Percentiles rank a stretch among this genome's conserved stretches.
These are phyloP conservation scores for Tetranychus truncatus DNA, from an alignment of 2,888 invertebrate species.

Conservation along the genomic window DNA sequence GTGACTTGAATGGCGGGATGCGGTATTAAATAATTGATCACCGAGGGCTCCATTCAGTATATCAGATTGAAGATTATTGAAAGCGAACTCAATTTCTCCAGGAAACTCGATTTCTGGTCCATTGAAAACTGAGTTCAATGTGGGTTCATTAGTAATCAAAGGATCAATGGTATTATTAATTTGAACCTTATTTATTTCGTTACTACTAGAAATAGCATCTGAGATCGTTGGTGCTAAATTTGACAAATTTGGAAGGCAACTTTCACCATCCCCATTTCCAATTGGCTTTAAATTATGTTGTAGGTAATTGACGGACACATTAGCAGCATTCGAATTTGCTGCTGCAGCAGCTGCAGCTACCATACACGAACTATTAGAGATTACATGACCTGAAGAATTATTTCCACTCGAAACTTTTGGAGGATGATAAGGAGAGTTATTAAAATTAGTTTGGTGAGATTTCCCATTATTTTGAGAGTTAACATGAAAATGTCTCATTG, in stretches of 20 bases:
- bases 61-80: not conserved
- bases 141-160: too few relatives aligned
- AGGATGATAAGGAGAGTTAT: not conserved
- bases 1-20: not conserved
- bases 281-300: not conserved
- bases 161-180: not conserved
- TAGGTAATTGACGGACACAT: not conserved
- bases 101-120: too few relatives aligned
- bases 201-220: not conserved
- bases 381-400: not conserved
- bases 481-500: conserved; percentile 14
- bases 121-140: too few relatives aligned
- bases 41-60: not conserved
- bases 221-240: not conserved
- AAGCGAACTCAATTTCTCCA: not conserved
- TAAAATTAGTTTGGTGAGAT: conserved; percentile 3
- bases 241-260: not conserved
- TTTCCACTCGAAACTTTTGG: not conserved
- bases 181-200: not conserved
- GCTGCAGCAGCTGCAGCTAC: conserved; percentile 4
- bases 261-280: not conserved
- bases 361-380: not conserved
- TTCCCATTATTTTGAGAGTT: conserved; percentile 13
- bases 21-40: not conserved
- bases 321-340: not conserved